Evolutionary conservation across 1,140 invertebrate genomes (phyloP).

Genomic region (Caenorhabditis tropicalis): DNA sequence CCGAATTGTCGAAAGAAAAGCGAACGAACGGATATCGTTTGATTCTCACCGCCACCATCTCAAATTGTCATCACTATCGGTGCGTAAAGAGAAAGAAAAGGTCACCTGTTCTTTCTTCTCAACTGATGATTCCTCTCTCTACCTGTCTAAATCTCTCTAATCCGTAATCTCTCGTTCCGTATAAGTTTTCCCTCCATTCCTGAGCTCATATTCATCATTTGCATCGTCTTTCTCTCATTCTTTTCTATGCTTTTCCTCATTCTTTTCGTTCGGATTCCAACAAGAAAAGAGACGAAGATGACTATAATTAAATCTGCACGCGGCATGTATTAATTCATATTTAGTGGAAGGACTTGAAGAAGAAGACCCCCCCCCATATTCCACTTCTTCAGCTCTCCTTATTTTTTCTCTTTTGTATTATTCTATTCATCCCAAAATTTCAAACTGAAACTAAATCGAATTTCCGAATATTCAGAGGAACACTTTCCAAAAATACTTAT

Average conservation of each 20-base stretch:
- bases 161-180: background rate
- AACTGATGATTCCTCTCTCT: background rate
- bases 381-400: background rate
- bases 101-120: background rate
- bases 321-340: slow-evolving; percentile 44
- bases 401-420: too few relatives aligned
- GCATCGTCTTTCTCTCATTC: background rate
- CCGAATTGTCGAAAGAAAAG: too few relatives aligned
- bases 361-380: background rate
- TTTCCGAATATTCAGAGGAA: too few relatives aligned
- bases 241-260: background rate
- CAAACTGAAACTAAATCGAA: too few relatives aligned
- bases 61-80: background rate
- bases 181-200: background rate
- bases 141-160: slow-evolving; percentile 16
- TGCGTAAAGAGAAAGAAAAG: background rate
- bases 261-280: slow-evolving; percentile 9
- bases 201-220: background rate
- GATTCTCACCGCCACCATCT: background rate
- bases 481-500: background rate
- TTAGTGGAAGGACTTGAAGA: background rate
- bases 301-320: slow-evolving; percentile 42
- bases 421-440: too few relatives aligned
- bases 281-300: slow-evolving; percentile 1
- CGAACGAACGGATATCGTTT: too few relatives aligned